phyloP scores from a whole-genome alignment of 2,888 invertebrate genomes.

The Dryobotodes eremita region DNA sequence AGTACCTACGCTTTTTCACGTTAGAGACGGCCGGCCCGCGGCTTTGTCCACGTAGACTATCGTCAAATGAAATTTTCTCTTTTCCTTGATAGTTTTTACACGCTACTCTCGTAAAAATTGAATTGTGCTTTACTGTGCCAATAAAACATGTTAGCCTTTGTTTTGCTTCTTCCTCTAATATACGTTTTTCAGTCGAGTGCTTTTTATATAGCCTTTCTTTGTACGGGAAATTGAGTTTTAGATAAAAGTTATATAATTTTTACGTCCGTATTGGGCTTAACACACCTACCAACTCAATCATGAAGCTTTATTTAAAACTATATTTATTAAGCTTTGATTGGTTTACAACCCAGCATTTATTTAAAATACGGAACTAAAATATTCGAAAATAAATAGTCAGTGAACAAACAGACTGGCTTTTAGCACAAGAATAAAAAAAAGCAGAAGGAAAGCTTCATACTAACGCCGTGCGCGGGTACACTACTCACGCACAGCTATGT shows the following conservation, averaged over 20 bases:
- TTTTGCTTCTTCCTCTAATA: conserved; percentile 38
- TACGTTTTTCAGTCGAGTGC: conserved; percentile 41
- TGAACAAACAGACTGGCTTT: background rate
- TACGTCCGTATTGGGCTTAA: background rate
- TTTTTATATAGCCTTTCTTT: conserved; percentile 23
- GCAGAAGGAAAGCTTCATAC: no score
- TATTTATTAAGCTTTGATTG: background rate
- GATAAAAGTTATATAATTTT: conserved; percentile 16
- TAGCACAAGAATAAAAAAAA: no score
- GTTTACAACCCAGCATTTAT: background rate
- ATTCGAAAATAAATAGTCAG: background rate
- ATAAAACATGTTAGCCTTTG: conserved; percentile 59
- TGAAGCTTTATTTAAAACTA: conserved; percentile 1
- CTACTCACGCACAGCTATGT: no score
- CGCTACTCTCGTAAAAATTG: conserved; percentile 53
- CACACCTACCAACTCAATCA: background rate
- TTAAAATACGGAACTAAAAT: background rate
- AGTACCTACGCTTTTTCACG: conserved; percentile 38
- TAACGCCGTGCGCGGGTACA: no score
- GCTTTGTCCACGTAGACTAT: conserved; percentile 50
- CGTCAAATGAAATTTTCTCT: conserved; percentile 53
- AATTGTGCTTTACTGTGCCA: conserved; percentile 51
- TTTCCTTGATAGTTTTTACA: conserved; percentile 55
- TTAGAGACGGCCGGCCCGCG: conserved; percentile 27
- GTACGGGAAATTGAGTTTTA: conserved; percentile 21